Percentiles rank a stretch among this genome's conserved stretches.
Conservation (phyloP, 2,888 invertebrate genomes). For the Melipona bicolor region DNA sequence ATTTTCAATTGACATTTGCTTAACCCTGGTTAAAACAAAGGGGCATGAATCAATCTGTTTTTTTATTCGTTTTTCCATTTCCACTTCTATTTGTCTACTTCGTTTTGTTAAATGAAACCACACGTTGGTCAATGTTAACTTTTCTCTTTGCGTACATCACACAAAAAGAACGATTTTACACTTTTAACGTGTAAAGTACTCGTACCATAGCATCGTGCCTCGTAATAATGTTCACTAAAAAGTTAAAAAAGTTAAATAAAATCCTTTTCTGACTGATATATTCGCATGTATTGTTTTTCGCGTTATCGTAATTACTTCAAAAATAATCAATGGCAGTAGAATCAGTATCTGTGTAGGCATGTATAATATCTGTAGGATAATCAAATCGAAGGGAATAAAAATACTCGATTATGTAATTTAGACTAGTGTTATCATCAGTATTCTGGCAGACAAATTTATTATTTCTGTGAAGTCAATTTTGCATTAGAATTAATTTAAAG, state of each 20-base stretch:
- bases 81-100: neutral
- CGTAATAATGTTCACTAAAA: neutral
- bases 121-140: neutral
- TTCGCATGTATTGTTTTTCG: neutral
- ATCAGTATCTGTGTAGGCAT: neutral
- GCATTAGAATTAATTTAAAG: too few species aligned
- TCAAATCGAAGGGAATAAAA: neutral
- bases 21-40: neutral
- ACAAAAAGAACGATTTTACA: neutral
- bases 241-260: too few species aligned
- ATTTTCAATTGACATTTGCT: too few species aligned
- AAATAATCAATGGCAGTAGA: neutral
- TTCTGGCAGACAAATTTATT: too few species aligned
- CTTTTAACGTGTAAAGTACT: neutral
- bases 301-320: neutral
- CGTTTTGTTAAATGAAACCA: neutral
- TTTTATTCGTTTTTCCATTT: neutral
- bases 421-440: too few species aligned
- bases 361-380: neutral
- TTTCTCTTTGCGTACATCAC: too few species aligned
- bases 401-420: neutral
- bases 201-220: neutral
- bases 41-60: neutral
- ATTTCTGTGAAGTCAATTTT: too few species aligned
- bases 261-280: neutral